These are phyloP conservation scores for Melopsittacus undulatus DNA, from an alignment of 2,797 vertebrate genomes.

Conservation along the genomic window DNA sequence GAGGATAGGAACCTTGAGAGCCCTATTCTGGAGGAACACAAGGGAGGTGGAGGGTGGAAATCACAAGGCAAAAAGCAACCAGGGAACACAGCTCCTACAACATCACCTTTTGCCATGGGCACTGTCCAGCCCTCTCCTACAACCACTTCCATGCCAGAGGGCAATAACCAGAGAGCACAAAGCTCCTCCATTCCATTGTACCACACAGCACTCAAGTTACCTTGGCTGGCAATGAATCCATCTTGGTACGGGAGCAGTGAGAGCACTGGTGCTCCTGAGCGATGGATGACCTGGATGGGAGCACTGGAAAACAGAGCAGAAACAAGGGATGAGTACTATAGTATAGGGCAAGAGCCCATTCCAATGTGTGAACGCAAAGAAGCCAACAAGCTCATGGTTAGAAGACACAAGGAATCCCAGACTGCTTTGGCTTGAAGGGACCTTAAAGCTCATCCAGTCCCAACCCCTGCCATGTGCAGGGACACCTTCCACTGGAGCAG, in stretches of 20 bases:
- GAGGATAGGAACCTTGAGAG: not conserved
- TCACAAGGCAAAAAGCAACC: not conserved
- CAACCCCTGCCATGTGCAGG: too few species aligned
- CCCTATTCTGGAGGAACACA: accelerated
- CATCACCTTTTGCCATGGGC: accelerated
- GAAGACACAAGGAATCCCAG: not conserved
- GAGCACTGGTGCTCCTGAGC: slow-evolving; percentile 79
- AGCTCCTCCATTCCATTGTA: accelerated
- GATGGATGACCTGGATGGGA: slow-evolving; percentile 75
- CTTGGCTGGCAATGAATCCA: slow-evolving; percentile 81
- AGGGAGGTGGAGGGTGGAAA: not conserved
- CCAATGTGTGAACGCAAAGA: not conserved
- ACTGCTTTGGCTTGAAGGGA: not conserved
- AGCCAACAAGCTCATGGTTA: too few species aligned
- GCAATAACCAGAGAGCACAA: not conserved
- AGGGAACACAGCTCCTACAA: accelerated
- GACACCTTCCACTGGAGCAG: too few species aligned
- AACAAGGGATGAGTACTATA: not conserved
- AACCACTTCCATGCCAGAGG: accelerated
- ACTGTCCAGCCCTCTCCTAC: not conserved
- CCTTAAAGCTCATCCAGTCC: not conserved
- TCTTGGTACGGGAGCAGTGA: slow-evolving; percentile 73
- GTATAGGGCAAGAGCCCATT: not conserved
- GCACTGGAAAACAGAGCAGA: slow-evolving; percentile 47
- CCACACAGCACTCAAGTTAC: slow-evolving; percentile 22